Evolutionary conservation across 2,113 vertebrate species (phyloP), one percentile per base, ranked within the genome.

Genomic region (Pseudorasbora parva): DNA sequence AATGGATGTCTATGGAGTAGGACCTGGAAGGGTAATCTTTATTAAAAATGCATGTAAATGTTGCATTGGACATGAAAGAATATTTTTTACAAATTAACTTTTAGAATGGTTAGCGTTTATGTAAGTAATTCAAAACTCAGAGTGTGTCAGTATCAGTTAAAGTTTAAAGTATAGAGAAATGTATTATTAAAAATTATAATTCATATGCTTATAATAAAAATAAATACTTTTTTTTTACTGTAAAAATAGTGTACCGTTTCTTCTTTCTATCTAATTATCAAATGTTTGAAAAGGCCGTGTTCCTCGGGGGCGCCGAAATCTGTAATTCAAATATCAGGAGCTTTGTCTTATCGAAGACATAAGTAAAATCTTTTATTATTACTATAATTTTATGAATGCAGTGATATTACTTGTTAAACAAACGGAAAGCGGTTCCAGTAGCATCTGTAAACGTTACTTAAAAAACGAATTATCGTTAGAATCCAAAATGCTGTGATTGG

Each of bases 151-250:
- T 62, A 23, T 54, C 54, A 33, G 43, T 82, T 56, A 45, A 68
- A 10, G 27, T 54, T 54, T 54, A 7, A 60, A 27, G 30, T 56
- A 21, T 75, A n/a, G 47, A 81, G 19, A 25, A 60, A 75, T 83
- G 8, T 85, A 54, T 19, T 60, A 17, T 25, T 19, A 87, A 81
- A 76, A 81, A 75, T 85, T 71, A 45, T 69, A 23, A 71, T 43
- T 10, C 77, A 88, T 86, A 84, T 77, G 57, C 60, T 89, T 73
- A 73, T 87, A 91, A 86, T 78, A 84, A 74, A 90, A 86, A 90
- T 69, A 84, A 91, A 82, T 90, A 71, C 87, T 89, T 93, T 92
- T 19, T 94, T 93, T 93, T 56, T 93, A 93, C 89, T 84, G 84
- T 88, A 89, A 91, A 89, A 72, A 60, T 72, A 84, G 30, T 56